A percentile compares a stretch with the other conserved stretches of the same genome.
phyloP scores from a whole-genome alignment of 2,888 invertebrate genomes.

The Lasioglossum villosulum region DNA sequence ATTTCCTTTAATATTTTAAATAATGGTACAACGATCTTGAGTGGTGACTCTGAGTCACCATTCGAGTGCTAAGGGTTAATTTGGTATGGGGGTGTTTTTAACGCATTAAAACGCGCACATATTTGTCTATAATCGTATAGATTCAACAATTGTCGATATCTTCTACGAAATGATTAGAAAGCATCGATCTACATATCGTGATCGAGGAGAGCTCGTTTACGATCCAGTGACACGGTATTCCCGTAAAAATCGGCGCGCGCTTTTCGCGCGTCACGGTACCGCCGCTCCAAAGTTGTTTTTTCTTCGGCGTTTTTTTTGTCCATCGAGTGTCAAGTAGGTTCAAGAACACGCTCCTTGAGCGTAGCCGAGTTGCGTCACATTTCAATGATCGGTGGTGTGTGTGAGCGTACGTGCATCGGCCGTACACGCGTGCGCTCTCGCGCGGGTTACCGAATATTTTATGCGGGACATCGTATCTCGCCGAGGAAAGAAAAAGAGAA shows the following conservation, averaged over 20 bases:
- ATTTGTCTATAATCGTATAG: background rate
- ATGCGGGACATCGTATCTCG: constrained; percentile 49
- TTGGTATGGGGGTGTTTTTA: background rate
- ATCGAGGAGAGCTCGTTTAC: background rate
- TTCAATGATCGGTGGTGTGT: constrained; percentile 49
- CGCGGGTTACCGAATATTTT: constrained; percentile 46
- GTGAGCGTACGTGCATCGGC: constrained; percentile 1
- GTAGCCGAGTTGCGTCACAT: constrained; percentile 58
- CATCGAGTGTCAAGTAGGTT: constrained; percentile 47
- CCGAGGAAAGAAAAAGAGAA: constrained; percentile 27
- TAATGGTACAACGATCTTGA: too few species aligned
- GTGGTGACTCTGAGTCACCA: too few species aligned
- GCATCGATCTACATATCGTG: background rate
- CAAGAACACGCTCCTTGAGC: constrained; percentile 49
- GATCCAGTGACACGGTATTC: constrained; percentile 20
- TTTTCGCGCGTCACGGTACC: constrained; percentile 10
- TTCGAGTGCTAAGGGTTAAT: background rate
- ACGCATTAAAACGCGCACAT: background rate
- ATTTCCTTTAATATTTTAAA: too few species aligned
- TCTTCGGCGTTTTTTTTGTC: constrained; percentile 8
- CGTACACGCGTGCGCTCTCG: background rate
- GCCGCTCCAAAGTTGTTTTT: constrained; percentile 14
- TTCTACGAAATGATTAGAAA: background rate
- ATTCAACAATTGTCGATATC: background rate
- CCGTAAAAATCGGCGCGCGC: background rate